These are phyloP conservation scores for Eristalinus aeneus DNA, from an alignment of 2,888 invertebrate species.

Conservation along the genomic window DNA sequence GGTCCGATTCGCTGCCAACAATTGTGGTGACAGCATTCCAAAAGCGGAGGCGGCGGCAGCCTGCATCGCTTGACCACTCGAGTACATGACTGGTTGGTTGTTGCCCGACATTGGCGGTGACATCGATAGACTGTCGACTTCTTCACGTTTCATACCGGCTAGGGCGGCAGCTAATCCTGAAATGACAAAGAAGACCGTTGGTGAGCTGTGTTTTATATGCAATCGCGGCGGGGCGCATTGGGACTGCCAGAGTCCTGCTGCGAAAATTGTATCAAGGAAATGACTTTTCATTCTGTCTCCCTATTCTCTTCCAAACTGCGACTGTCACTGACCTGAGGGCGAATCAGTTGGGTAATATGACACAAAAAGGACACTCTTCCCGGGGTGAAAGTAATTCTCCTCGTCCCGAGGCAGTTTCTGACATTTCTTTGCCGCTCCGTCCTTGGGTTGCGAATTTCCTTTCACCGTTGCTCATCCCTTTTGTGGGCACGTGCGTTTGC, in stretches of 20 bases:
- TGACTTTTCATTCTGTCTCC: conserved; percentile 28
- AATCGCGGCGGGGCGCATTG: conserved; percentile 42
- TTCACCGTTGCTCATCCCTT: neutral
- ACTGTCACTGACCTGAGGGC: conserved; percentile 64
- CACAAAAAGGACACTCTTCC: conserved; percentile 38
- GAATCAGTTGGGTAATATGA: conserved; percentile 50
- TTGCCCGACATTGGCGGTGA: conserved; percentile 80
- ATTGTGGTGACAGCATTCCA: conserved; percentile 79
- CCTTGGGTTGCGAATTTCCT: neutral
- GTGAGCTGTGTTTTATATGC: conserved; percentile 44
- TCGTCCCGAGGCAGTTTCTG: conserved; percentile 33
- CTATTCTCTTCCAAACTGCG: conserved; percentile 21
- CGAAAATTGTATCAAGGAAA: conserved; percentile 66
- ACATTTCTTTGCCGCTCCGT: conserved; percentile 12
- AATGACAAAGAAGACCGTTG: conserved; percentile 45
- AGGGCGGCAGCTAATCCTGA: conserved; percentile 80
- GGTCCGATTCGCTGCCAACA: conserved; percentile 79
- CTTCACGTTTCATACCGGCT: conserved; percentile 80
- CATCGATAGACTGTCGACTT: conserved; percentile 77
- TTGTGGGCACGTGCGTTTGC: conserved; percentile 55
- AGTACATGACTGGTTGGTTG: conserved; percentile 76
- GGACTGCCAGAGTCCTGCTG: conserved; percentile 58
- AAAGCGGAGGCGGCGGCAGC: conserved; percentile 79
- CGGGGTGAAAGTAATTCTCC: conserved; percentile 41
- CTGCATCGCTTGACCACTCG: conserved; percentile 77